Evolutionary conservation across 2,113 vertebrate genomes (phyloP), one percentile per base, ranked within the genome.

Genomic region (Tapirus terrestris): DNA sequence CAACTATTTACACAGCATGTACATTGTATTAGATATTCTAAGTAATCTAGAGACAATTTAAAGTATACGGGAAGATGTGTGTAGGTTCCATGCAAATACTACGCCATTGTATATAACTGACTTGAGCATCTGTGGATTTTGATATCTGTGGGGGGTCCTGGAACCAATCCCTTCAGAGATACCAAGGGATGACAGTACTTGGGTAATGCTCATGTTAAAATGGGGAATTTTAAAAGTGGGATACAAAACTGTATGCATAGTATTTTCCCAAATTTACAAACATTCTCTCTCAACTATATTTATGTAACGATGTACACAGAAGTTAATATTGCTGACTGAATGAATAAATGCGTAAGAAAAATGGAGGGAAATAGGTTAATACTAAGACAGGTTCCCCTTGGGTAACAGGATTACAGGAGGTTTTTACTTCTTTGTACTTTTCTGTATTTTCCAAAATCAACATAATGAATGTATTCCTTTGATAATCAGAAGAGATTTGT

Each of bases 371-470:
- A 58, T 63, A 72, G 43, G 45, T 85, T 89, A 33, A 83, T 31
- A 21, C 60, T 80, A 91, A 77, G 18, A 56, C 12, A 81, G 6
- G 10, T 81, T 75, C 43, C 11, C 21, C 43, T 80, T 91, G 29
- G 13, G 36, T 82, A 67, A 89, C 3, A 10, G 21, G 11, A 56
- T 29, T 23, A 61, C 5, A 92, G 31, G n/a, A 76, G 13, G 39
- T 33, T 83, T 88, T 60, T 68, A 77, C 36, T n/a, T 83, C 21
- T 87, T 89, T 72, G 16, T 33, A 76, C 31, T 89, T 94, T 81
- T 82, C 51, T 53, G 0, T 79, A 73, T 85, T 93, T 92, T 93
- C 70, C 31, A 51, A 89, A 83, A 96, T 96, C 65, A 92, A 92
- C 96, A 94, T 89, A 90, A 91, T 76, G 18, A 91, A 8, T 18